Evolutionary conservation across 1,140 invertebrate genomes (phyloP).

Genomic region (Brachystomella parvula): DNA sequence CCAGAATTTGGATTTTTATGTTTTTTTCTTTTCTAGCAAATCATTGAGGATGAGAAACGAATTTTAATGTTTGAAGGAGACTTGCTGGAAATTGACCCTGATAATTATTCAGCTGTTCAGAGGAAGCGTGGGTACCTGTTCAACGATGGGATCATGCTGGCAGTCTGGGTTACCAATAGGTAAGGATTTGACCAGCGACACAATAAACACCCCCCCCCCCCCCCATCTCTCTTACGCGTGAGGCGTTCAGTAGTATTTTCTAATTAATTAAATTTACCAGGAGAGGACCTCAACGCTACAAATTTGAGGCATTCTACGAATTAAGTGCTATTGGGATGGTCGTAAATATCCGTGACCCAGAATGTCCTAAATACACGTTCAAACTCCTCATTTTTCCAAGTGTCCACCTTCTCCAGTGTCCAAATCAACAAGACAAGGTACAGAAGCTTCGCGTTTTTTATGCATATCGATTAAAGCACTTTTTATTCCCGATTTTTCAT

Average conservation of each 20-base stretch:
- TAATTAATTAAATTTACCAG: conserved; percentile 41
- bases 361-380: conserved; percentile 82
- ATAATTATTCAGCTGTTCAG: conserved; percentile 76
- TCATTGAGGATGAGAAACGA: conserved; percentile 64
- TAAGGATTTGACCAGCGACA: no score
- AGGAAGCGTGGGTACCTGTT: conserved; percentile 87
- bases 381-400: conserved; percentile 91
- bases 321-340: conserved; percentile 77
- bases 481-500: background rate
- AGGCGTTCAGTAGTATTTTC: conserved; percentile 12
- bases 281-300: conserved; percentile 72
- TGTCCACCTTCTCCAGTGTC: conserved; percentile 83
- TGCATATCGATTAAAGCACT: conserved; percentile 2
- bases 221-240: background rate
- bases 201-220: no score
- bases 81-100: conserved; percentile 75
- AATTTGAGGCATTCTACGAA: conserved; percentile 83
- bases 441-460: background rate
- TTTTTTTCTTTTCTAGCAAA: conserved; percentile 48
- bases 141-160: conserved; percentile 72
- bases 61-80: conserved; percentile 80
- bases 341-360: conserved; percentile 88
- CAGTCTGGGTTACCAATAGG: conserved; percentile 63
- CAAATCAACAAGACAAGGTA: conserved; percentile 68
- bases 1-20: no score